These are phyloP conservation scores for Prionace glauca DNA, from an alignment of 2,797 vertebrate species.

Conservation along the genomic window DNA sequence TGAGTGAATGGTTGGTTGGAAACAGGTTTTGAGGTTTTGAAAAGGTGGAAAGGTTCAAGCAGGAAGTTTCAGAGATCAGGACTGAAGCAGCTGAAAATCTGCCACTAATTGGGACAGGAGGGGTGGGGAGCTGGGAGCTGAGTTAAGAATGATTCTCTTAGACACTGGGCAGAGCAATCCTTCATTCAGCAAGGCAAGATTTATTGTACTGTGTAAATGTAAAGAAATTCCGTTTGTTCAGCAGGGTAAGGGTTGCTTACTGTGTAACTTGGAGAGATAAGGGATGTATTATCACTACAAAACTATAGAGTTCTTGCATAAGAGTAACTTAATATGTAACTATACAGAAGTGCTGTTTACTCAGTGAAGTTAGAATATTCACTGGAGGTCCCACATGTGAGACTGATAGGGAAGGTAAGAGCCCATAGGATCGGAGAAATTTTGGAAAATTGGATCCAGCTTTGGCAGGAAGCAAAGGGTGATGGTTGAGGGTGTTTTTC, in stretches of 20 bases:
- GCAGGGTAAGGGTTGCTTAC: background rate
- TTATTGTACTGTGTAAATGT: background rate
- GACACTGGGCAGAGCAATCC: background rate
- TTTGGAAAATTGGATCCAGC: too few relatives aligned
- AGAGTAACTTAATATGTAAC: background rate
- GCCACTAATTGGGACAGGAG: background rate
- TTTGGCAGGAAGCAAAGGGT: too few relatives aligned
- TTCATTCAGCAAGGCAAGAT: background rate
- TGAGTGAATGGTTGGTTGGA: background rate
- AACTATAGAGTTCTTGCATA: background rate
- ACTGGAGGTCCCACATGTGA: background rate
- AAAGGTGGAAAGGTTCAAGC: background rate
- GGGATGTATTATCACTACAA: background rate
- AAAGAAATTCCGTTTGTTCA: background rate
- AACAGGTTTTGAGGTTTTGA: slow-evolving; percentile 28
- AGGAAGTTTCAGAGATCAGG: background rate
- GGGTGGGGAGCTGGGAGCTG: background rate
- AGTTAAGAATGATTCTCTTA: background rate
- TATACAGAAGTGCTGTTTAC: background rate
- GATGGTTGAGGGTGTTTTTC: too few relatives aligned
- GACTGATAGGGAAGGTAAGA: too few relatives aligned
- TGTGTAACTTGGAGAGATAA: background rate
- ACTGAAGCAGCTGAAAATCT: background rate
- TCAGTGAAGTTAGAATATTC: background rate
- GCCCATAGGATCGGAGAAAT: too few relatives aligned